A percentile compares a stretch with the other conserved stretches of the same genome.
Evolutionary conservation across 2,113 vertebrate species (phyloP).

Genomic region (Odocoileus hemionus): DNA sequence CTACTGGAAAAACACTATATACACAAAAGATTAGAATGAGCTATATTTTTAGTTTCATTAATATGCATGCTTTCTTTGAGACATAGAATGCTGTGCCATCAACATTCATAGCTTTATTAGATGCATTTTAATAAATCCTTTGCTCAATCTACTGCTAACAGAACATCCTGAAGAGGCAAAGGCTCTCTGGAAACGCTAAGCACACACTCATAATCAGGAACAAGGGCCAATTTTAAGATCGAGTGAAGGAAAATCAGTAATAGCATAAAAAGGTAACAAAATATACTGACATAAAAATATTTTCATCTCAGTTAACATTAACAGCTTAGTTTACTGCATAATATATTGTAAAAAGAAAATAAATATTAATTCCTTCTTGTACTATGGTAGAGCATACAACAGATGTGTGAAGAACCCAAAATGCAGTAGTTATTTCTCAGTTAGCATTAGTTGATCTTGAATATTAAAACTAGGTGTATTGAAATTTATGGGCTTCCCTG

Average conservation of each 20-base stretch:
- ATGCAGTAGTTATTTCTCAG: background rate
- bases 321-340: background rate
- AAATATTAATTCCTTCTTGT: background rate
- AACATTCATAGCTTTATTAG: background rate
- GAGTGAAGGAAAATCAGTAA: background rate
- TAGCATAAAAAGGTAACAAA: background rate
- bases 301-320: background rate
- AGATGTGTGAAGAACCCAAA: background rate
- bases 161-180: background rate
- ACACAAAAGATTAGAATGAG: background rate
- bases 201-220: background rate
- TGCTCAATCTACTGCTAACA: background rate
- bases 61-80: background rate
- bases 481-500: background rate
- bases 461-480: background rate
- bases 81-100: background rate
- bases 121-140: background rate
- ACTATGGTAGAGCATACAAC: background rate
- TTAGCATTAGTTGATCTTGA: background rate
- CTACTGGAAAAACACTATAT: background rate
- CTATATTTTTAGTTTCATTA: background rate
- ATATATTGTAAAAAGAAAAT: background rate
- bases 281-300: background rate
- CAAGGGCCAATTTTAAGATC: background rate
- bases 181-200: background rate